Evolutionary conservation across 2,113 vertebrate genomes (phyloP), one percentile per base, ranked within the genome.

Genomic region (Scomber colias): DNA sequence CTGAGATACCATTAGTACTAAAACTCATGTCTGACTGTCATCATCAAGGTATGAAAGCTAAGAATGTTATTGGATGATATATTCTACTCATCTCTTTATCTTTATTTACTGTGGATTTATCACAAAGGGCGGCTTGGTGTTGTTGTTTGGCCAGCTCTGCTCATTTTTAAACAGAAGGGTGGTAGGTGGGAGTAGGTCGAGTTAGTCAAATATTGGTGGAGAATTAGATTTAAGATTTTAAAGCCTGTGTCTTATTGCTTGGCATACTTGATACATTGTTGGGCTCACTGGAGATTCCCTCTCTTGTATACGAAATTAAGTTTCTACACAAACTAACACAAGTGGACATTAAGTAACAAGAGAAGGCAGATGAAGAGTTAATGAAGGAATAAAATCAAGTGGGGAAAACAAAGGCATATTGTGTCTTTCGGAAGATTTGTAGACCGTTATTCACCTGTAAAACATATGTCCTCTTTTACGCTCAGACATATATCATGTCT

Each of bases 401-500:
- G 14, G n/a, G 54, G 12, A 35, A 67, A 63, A 16, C 11, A 31
- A 59, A 16, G 13, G 40, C 7, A 49, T 48, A 11, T 8, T 16
- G 14, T 19, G 30, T 45, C 17, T 21, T 13, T 35, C 24, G 56
- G 24, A 35, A 59, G 12, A 68, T 45, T 2, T 65, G 13, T 11
- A 15, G 15, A 31, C 10, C 19, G 3, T 50, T 4, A 40, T 62
- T 55, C 49, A 75, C 17, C 7, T 69, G 46, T 19, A 17, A 53
- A 77, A 77, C 66, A 59, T 5, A 19, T 70, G 24, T 53, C 54
- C 11, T 57, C 24, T 53, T 57, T 8, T 40, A 62, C 49, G 24
- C 12, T 59, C 51, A n/a, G 50, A 69, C 27, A 69, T 57, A 40
- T 10, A 46, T 54, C 12, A 11, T 51, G 11, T 53, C 15, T 57